These are phyloP conservation scores for Platycnemis pennipes DNA, from an alignment of 2,888 invertebrate genomes.

Conservation along the genomic window DNA sequence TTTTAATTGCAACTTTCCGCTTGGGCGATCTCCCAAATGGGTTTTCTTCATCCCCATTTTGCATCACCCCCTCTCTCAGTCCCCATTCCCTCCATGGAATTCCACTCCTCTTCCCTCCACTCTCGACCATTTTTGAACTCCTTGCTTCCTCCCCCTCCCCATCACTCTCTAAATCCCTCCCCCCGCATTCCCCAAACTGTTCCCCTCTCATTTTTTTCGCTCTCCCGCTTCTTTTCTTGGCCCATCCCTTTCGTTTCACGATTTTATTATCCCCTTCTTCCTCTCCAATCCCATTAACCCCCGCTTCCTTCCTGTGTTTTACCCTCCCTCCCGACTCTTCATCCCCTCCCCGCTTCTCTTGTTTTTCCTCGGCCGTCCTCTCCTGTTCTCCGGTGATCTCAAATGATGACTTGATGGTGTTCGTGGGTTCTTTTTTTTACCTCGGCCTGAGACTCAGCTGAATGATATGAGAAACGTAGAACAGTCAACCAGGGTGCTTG, in stretches of 20 bases:
- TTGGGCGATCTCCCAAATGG: constrained; percentile 38
- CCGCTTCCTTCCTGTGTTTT: not conserved
- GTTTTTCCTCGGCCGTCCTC: not conserved
- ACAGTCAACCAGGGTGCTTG: not conserved
- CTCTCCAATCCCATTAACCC: constrained; percentile 7
- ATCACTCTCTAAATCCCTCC: not conserved
- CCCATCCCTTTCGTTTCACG: not conserved
- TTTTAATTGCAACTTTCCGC: constrained; percentile 44
- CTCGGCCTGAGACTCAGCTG: not conserved
- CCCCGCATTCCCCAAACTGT: not conserved
- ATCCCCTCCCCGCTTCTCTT: not conserved
- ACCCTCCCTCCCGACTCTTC: not conserved
- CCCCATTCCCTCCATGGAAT: too few relatives aligned
- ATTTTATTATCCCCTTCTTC: not conserved
- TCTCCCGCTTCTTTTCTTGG: not conserved
- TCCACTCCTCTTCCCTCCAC: not conserved
- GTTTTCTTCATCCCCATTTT: not conserved
- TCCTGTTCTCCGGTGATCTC: not conserved
- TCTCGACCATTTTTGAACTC: not conserved
- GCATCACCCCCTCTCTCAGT: not conserved
- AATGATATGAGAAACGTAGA: not conserved
- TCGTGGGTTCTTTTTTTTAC: not conserved
- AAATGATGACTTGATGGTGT: not conserved
- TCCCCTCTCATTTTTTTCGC: not conserved
- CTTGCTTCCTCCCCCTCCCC: not conserved